These are phyloP conservation scores for Hartigia nigra DNA, from an alignment of 2,888 invertebrate genomes.

Conservation along the genomic window DNA sequence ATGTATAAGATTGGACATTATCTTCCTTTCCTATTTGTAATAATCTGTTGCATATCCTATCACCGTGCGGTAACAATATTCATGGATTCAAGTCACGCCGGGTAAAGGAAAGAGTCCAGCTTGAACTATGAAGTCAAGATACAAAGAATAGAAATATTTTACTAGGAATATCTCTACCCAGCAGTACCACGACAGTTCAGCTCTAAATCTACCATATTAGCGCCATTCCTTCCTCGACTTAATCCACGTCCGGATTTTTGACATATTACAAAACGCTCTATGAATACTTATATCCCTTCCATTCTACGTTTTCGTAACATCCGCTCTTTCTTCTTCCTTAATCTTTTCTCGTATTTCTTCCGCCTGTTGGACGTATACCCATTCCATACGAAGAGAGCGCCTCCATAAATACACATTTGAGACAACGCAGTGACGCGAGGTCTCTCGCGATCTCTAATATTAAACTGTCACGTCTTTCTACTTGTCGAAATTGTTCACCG, in stretches of 20 bases:
- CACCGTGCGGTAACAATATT: neutral
- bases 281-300: constrained; percentile 39
- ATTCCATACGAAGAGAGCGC: constrained; percentile 27
- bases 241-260: constrained; percentile 47
- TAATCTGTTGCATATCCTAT: neutral
- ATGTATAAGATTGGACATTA: neutral
- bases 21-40: neutral
- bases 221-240: constrained; percentile 32
- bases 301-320: constrained; percentile 15
- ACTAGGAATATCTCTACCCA: constrained; percentile 23
- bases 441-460: constrained; percentile 22
- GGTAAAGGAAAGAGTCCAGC: constrained; percentile 14
- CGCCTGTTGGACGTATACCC: constrained; percentile 20
- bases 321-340: constrained; percentile 20
- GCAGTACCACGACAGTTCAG: neutral
- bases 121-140: constrained; percentile 19
- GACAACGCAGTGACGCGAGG: constrained; percentile 12
- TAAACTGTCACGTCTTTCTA: constrained; percentile 21
- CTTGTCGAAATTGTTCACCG: constrained; percentile 17
- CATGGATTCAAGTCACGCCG: constrained; percentile 18
- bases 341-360: constrained; percentile 28
- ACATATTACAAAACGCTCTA: constrained; percentile 48
- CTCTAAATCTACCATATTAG: constrained; percentile 27
- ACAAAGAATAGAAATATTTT: constrained; percentile 1
- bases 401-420: constrained; percentile 34